Percentiles rank a stretch among this genome's conserved stretches.
These are phyloP conservation scores for Pterobdella sp. DNA, from an alignment of 2,888 invertebrate genomes.

Conservation along the genomic window DNA sequence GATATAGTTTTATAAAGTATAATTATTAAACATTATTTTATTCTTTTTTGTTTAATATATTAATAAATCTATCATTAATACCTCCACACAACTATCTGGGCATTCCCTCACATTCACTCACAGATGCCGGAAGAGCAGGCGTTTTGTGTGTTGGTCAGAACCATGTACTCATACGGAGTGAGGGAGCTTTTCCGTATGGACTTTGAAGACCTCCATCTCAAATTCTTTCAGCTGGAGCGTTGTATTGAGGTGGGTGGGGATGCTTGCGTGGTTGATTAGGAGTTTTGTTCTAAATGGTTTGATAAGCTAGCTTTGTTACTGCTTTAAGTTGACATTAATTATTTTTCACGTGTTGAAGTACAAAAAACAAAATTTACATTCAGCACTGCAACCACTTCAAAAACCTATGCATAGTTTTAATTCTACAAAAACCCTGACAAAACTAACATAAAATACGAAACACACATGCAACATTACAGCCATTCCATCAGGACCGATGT, in stretches of 20 bases:
- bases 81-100: not conserved
- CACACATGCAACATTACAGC: slow-evolving; percentile 1
- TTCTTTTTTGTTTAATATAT: too few species aligned
- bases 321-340: not conserved
- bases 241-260: slow-evolving; percentile 61
- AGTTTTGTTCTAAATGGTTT: not conserved
- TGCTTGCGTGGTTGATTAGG: not conserved
- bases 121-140: slow-evolving; percentile 99
- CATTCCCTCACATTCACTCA: not conserved
- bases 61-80: not conserved
- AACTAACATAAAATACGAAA: not conserved
- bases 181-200: slow-evolving; percentile 91
- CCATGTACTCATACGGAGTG: slow-evolving; percentile 92
- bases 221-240: slow-evolving; percentile 86
- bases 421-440: not conserved
- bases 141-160: slow-evolving; percentile 85
- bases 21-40: too few species aligned
- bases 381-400: not conserved
- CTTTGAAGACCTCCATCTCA: slow-evolving; percentile 87
- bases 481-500: not conserved
- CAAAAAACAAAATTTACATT: too few species aligned
- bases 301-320: not conserved
- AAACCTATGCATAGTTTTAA: not conserved
- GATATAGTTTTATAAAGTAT: too few species aligned
- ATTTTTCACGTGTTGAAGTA: too few species aligned